A percentile compares a stretch with the other conserved stretches of the same genome.
Conservation (phyloP, 2,888 invertebrate species). For the Linnaemya vulpina region DNA sequence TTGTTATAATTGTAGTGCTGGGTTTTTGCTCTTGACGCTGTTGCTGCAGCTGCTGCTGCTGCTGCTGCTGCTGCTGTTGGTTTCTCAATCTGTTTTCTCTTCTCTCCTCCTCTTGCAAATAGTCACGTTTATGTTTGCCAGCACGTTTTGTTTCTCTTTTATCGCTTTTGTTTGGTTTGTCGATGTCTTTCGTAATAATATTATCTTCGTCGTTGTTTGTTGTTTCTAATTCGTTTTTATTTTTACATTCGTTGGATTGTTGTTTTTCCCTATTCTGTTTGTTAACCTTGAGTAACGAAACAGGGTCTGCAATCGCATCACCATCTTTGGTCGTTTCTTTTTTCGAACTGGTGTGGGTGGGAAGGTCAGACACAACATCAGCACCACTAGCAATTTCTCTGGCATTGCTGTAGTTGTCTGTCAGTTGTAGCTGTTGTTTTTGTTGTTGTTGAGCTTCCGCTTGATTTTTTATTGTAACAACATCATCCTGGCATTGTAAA, state of each 20-base stretch:
- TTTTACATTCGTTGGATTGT: constrained; percentile 57
- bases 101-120: constrained; percentile 35
- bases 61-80: constrained; percentile 34
- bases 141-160: constrained; percentile 59
- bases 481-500: constrained; percentile 38
- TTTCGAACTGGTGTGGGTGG: background rate
- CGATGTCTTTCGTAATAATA: constrained; percentile 53
- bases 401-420: constrained; percentile 12
- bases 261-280: constrained; percentile 55
- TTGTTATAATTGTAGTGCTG: constrained; percentile 17
- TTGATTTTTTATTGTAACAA: background rate
- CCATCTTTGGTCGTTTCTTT: background rate
- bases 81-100: constrained; percentile 54
- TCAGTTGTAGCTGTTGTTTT: background rate
- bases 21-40: constrained; percentile 37
- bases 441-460: background rate
- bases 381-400: background rate
- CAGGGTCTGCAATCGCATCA: constrained; percentile 31
- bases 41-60: constrained; percentile 31
- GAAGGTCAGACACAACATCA: background rate
- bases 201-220: constrained; percentile 39
- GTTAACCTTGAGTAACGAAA: constrained; percentile 67
- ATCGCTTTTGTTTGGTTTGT: constrained; percentile 49
- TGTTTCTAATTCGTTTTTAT: constrained; percentile 35
- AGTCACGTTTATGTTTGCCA: constrained; percentile 59